Percentiles rank a stretch among this genome's conserved stretches.
These are phyloP conservation scores for Acanthurus lineatus DNA, from an alignment of 2,797 vertebrate species.

Conservation along the genomic window DNA sequence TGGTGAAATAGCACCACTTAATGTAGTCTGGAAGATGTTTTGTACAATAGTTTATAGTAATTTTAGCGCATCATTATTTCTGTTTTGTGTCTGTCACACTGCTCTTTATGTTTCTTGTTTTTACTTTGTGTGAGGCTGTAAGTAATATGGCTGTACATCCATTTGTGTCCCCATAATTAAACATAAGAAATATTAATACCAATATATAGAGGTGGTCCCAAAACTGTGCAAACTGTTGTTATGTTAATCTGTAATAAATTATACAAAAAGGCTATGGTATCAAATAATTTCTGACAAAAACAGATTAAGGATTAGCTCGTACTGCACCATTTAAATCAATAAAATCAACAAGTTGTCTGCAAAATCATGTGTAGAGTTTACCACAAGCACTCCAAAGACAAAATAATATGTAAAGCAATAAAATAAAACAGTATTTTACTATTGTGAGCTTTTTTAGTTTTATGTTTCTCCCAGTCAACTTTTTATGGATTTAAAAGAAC, in stretches of 20 bases:
- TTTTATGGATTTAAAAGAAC: constrained; percentile 19
- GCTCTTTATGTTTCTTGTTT: neutral
- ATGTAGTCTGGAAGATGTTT: neutral
- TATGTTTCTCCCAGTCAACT: constrained; percentile 24
- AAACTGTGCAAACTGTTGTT: constrained; percentile 1
- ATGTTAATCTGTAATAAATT: neutral
- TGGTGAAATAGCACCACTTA: constrained; percentile 9
- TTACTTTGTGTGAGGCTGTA: constrained; percentile 1
- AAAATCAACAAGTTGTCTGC: neutral
- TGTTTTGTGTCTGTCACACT: neutral
- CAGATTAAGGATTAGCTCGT: neutral
- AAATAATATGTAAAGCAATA: neutral
- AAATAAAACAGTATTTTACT: neutral
- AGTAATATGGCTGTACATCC: neutral
- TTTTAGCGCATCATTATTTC: neutral
- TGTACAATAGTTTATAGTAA: neutral
- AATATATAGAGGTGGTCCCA: neutral
- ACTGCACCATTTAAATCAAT: constrained; percentile 18
- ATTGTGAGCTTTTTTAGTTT: neutral
- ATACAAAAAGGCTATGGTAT: neutral
- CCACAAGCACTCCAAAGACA: no score
- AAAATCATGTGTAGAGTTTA: neutral
- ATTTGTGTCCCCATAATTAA: neutral
- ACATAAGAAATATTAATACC: neutral
- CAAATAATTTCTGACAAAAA: neutral